These are phyloP conservation scores for Penaeus monodon DNA, from an alignment of 2,888 invertebrate species.

Conservation along the genomic window DNA sequence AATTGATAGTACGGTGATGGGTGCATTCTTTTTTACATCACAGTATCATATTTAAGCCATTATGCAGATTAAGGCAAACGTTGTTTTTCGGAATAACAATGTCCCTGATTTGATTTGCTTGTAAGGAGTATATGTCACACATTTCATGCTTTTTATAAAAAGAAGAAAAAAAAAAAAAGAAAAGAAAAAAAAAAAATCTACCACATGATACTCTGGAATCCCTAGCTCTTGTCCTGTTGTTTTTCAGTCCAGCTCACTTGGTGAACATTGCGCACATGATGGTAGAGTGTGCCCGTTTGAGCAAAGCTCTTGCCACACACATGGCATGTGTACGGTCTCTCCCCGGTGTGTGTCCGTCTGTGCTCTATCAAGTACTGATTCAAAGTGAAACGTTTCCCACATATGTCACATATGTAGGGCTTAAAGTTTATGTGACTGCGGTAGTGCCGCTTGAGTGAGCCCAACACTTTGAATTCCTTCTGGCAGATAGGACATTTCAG, in stretches of 20 bases:
- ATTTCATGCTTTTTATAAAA: constrained; percentile 30
- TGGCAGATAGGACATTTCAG: constrained; percentile 60
- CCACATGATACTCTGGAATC: constrained; percentile 23
- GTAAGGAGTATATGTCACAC: constrained; percentile 40
- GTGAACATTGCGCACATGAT: constrained; percentile 65
- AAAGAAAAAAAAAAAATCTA: constrained; percentile 11
- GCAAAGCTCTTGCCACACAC: constrained; percentile 70
- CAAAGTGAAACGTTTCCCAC: constrained; percentile 61
- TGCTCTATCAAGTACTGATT: constrained; percentile 65
- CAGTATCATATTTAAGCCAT: constrained; percentile 22
- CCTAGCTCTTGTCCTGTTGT: constrained; percentile 56
- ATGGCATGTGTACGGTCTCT: constrained; percentile 64
- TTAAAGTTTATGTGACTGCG: constrained; percentile 64
- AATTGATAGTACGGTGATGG: constrained; percentile 18
- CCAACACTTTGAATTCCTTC: constrained; percentile 61
- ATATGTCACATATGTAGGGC: constrained; percentile 65
- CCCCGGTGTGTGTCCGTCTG: constrained; percentile 65
- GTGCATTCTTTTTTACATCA: constrained; percentile 21
- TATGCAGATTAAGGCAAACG: constrained; percentile 48
- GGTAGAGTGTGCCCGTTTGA: constrained; percentile 65
- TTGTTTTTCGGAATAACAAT: constrained; percentile 45
- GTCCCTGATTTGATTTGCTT: constrained; percentile 60
- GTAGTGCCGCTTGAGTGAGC: constrained; percentile 64
- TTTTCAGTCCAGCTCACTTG: constrained; percentile 72
- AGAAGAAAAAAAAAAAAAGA: background rate